A percentile compares a stretch with the other conserved stretches of the same genome.
phyloP scores from a whole-genome alignment of 2,888 invertebrate genomes.

The Euzetes globulus region DNA sequence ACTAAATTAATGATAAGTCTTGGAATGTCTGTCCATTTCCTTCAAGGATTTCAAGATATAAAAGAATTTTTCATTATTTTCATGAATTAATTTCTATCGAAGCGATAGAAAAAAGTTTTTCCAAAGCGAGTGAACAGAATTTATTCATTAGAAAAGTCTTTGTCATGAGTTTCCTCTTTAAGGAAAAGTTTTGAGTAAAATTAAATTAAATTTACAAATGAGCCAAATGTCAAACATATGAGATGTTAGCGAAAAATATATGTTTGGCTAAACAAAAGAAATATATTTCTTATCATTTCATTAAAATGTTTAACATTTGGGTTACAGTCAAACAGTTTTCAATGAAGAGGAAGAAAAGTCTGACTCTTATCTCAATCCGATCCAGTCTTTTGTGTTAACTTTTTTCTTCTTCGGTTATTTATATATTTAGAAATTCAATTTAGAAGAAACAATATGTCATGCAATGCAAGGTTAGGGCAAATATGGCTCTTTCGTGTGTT shows the following conservation, averaged over 20 bases:
- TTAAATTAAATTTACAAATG: constrained; percentile 22
- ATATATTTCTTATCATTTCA: constrained; percentile 1
- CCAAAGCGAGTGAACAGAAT: background rate
- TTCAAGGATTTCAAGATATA: constrained; percentile 10
- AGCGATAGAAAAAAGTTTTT: background rate
- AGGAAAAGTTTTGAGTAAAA: background rate
- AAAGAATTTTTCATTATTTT: background rate
- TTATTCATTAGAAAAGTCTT: background rate
- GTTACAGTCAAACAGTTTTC: background rate
- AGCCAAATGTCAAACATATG: constrained; percentile 21
- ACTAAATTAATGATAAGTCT: background rate
- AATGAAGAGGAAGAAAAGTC: background rate
- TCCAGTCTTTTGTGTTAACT: background rate
- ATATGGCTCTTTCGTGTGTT: background rate
- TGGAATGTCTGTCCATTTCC: background rate
- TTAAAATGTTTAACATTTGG: background rate
- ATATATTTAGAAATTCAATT: constrained; percentile 2
- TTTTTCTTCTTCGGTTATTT: background rate
- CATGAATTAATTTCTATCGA: background rate
- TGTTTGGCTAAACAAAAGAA: background rate
- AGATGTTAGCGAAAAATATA: background rate
- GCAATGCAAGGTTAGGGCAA: background rate
- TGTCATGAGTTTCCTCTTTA: constrained; percentile 20
- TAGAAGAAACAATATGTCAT: constrained; percentile 3
- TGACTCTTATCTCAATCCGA: background rate